Evolutionary conservation across 2,113 vertebrate species (phyloP).

Genomic region (Turnix velox): DNA sequence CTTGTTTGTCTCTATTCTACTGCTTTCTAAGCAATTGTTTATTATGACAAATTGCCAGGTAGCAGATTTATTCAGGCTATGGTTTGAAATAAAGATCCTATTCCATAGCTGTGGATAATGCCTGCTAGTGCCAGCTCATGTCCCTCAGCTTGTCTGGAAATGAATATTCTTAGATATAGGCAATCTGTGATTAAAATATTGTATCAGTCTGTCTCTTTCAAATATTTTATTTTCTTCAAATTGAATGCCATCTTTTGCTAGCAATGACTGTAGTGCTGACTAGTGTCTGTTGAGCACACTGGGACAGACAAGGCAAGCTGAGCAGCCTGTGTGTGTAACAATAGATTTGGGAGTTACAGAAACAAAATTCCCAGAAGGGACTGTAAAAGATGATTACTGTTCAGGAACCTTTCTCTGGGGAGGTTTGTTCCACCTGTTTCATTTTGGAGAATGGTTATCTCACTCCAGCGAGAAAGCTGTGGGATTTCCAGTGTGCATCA

Average conservation of each 20-base stretch:
- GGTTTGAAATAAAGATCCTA: neutral
- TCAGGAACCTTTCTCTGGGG: neutral
- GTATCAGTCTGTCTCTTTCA: neutral
- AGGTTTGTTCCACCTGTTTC: neutral
- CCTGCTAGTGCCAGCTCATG: neutral
- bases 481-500: accelerated
- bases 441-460: neutral
- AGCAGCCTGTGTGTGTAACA: accelerated
- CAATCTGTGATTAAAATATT: neutral
- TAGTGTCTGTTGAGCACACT: neutral
- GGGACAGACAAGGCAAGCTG: neutral
- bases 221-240: neutral
- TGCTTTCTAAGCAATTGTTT: neutral
- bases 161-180: neutral
- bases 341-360: neutral
- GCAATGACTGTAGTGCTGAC: neutral
- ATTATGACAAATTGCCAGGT: neutral
- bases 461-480: neutral
- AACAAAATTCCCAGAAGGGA: neutral
- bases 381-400: neutral
- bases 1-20: neutral
- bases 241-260: neutral
- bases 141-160: neutral
- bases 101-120: neutral
- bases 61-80: neutral